Conservation (phyloP, 2,797 vertebrate genomes). For the Brachyalestes nurse region DNA sequence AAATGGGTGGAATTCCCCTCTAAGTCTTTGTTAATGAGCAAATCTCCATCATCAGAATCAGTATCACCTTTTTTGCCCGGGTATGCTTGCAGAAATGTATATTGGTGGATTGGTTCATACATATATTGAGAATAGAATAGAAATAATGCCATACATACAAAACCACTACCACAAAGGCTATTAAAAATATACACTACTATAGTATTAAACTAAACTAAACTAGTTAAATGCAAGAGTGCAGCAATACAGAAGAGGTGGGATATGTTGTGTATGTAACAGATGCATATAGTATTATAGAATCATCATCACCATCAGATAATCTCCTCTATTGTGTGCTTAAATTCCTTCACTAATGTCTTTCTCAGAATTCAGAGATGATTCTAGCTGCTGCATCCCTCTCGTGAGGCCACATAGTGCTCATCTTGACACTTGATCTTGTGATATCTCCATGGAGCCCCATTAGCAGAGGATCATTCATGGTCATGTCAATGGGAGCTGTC, state of each 20-base stretch:
- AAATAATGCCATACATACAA: too few species aligned
- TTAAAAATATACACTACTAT: too few species aligned
- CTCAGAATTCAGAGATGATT: neutral
- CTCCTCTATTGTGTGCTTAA: neutral
- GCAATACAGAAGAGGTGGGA: neutral
- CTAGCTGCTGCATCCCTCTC: conserved; percentile 17
- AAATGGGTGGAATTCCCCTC: too few species aligned
- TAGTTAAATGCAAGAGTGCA: neutral
- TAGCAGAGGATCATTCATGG: conserved; percentile 51
- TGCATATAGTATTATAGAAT: neutral
- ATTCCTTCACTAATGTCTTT: neutral
- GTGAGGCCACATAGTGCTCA: conserved; percentile 34
- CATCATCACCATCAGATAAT: neutral
- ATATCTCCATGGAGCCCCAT: conserved; percentile 53
- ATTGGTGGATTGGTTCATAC: too few species aligned
- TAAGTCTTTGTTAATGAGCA: too few species aligned
- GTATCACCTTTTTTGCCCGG: too few species aligned
- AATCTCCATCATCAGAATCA: too few species aligned
- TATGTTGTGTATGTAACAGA: neutral
- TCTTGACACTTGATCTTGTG: conserved; percentile 43
- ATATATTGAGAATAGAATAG: too few species aligned
- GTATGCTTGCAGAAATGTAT: too few species aligned
- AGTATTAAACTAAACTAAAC: too few species aligned
- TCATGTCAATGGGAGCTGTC: conserved; percentile 57
- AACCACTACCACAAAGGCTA: too few species aligned